Base-by-base conservation (phyloP, 2,888 invertebrate genomes). In the Perdita meconis region DNA sequence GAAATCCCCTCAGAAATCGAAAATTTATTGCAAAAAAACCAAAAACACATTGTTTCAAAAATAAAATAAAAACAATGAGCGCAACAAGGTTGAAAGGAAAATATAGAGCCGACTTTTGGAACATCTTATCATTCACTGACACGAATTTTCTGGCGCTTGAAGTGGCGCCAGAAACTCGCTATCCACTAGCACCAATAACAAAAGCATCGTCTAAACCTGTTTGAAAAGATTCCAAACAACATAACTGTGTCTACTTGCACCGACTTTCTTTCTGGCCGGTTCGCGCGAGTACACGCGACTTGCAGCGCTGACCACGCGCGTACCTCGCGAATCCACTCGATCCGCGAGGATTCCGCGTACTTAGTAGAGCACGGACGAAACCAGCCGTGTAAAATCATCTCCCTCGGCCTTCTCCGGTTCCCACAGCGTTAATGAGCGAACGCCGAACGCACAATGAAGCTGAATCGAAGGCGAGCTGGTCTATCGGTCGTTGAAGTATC, bases 281-380 rank as follows among this genome's bases (percentile, higher is more conserved):
- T n/a, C 2, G 19, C 40, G 12, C 56, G 16, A 50, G 26, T 30
- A 47, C 50, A 50, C 36, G 44, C 53, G 19, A 19, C 38, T 8
- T 51, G 70, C 57, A 51, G 61, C 13, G 16, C 38, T 30, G 55
- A 19, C 19, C 16, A 22, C 12, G 66, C 66, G 40, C 34, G 56
- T 34, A n/a, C n/a, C n/a, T n/a, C n/a, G n/a, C 53, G 34, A 0
- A n/a, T n/a, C n/a, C n/a, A n/a, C n/a, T 12, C 0, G 30, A 22
- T 19, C 38, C 42, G 36, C 40, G 42, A 34, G 44, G 67, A 80
- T 81, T 72, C 81, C 81, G 57, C 30, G 71, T 19, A 78, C 70
- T 81, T 82, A 82, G 55, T 82, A 81, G 81, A 82, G 80, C 81
- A 72, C 78, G 81, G 66, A 67, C 55, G 68, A 76, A 69, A 60